These are phyloP conservation scores for Xenopus borealis DNA, from an alignment of 2,113 vertebrate species.

Conservation along the genomic window DNA sequence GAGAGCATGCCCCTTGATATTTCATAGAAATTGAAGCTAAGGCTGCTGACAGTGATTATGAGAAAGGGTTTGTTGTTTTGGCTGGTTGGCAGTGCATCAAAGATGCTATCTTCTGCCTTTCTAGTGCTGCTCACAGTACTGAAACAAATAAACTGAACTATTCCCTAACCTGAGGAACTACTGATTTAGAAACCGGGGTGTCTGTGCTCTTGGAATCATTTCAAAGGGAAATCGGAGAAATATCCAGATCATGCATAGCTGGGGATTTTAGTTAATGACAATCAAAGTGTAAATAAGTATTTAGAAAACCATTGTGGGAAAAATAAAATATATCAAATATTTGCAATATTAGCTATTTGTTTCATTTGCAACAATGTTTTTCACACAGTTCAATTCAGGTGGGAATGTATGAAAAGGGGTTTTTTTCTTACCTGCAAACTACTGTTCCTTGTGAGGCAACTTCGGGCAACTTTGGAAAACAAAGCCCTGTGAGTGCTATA, in stretches of 20 bases:
- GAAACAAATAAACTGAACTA: constrained; percentile 30
- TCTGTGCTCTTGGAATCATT: constrained; percentile 8
- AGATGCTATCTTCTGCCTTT: constrained; percentile 14
- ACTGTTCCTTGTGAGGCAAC: too few species aligned
- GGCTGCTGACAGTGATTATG: constrained; percentile 16
- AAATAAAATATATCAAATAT: background rate
- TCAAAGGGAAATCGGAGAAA: constrained; percentile 9
- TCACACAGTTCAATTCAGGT: background rate
- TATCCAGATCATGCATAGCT: background rate
- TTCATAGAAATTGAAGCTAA: constrained; percentile 12
- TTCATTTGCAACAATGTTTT: background rate
- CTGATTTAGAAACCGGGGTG: background rate
- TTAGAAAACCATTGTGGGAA: background rate
- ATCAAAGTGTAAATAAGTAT: background rate
- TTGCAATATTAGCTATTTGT: background rate
- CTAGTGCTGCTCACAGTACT: constrained; percentile 16
- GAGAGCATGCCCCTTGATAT: constrained; percentile 19
- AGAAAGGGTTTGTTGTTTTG: constrained; percentile 13
- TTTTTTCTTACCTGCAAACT: too few species aligned
- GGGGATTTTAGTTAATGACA: background rate
- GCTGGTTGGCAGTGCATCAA: constrained; percentile 21
- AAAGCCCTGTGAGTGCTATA: too few species aligned
- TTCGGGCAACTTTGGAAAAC: too few species aligned
- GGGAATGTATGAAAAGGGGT: background rate
- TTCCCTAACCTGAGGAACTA: constrained; percentile 7